phyloP scores from a whole-genome alignment of 2,113 vertebrate genomes.

The Gulo gulo region DNA sequence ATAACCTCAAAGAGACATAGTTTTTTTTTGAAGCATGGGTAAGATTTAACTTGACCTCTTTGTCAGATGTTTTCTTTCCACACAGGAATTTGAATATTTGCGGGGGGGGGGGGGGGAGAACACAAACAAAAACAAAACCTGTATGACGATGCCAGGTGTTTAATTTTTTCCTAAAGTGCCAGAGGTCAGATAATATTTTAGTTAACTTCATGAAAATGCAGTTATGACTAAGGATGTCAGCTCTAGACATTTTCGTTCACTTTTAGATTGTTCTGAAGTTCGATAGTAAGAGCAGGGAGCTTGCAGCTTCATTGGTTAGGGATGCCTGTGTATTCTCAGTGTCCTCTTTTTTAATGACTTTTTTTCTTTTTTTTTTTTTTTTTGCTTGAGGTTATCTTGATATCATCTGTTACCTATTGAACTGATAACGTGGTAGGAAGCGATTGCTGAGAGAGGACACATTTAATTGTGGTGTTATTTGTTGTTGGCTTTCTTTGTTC shows the following conservation, averaged over 20 bases:
- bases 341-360: background rate
- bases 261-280: background rate
- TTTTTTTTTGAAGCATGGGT: slow-evolving; percentile 28
- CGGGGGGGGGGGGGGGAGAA: background rate
- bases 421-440: background rate
- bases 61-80: background rate
- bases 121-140: background rate
- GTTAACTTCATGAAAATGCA: background rate
- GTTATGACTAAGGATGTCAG: background rate
- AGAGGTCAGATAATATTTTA: background rate
- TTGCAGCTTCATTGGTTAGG: background rate
- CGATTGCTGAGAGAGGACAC: background rate
- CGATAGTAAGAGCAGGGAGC: background rate
- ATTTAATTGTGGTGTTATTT: background rate
- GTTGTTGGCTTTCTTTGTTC: background rate
- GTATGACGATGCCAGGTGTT: background rate
- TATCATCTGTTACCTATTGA: background rate
- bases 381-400: background rate
- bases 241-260: background rate
- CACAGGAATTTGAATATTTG: slow-evolving; percentile 30
- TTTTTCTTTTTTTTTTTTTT: background rate
- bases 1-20: background rate
- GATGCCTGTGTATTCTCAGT: background rate
- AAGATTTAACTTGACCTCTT: slow-evolving; percentile 9
- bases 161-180: background rate